phyloP scores from a whole-genome alignment of 2,113 vertebrate genomes.

The Herpailurus yagouaroundi region DNA sequence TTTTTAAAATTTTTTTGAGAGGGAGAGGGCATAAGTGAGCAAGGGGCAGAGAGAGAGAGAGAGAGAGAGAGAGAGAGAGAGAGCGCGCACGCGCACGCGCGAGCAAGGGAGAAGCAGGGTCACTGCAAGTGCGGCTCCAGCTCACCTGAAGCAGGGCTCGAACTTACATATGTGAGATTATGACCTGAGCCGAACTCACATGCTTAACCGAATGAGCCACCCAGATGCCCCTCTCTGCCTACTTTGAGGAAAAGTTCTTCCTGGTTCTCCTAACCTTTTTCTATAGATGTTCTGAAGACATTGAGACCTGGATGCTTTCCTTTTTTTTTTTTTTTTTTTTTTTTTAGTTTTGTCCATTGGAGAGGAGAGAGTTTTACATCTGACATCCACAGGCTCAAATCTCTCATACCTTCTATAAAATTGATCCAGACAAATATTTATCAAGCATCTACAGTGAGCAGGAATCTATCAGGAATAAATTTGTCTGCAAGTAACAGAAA shows the following conservation, averaged over 20 bases:
- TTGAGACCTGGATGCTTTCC: neutral
- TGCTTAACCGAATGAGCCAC: no score
- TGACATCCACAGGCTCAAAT: neutral
- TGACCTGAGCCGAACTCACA: no score
- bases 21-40: no score
- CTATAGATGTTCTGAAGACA: neutral
- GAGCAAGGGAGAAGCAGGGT: no score
- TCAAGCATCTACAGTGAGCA: neutral
- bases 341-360: neutral
- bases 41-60: no score
- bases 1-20: no score
- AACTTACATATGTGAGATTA: no score
- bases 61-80: no score
- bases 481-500: neutral
- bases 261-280: neutral
- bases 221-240: neutral
- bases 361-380: neutral
- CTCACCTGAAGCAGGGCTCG: no score
- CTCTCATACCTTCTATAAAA: neutral
- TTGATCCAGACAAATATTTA: neutral
- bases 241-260: neutral
- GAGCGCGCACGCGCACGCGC: rapidly evolving
- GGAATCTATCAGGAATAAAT: neutral
- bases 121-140: no score
- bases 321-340: neutral